Conservation (phyloP, 2,888 invertebrate genomes). For the Eueremaeus valkanovi region DNA sequence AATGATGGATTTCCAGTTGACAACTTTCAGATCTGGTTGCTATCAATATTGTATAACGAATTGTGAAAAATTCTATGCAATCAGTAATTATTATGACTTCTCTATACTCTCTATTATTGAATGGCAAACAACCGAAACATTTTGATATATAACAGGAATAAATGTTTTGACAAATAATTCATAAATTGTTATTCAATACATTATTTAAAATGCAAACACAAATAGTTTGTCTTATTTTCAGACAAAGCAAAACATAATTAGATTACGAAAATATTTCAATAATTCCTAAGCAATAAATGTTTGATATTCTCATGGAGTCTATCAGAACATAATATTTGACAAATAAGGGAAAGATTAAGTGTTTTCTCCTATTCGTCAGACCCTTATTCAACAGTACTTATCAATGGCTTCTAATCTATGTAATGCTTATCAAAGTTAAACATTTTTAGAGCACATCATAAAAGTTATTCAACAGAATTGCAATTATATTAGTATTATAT, state of each 20-base stretch:
- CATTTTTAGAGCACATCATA: slow-evolving; percentile 1
- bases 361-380: neutral
- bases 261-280: neutral
- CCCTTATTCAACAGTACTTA: neutral
- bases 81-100: too few species aligned
- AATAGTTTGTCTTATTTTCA: too few species aligned
- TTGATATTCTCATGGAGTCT: slow-evolving; percentile 5
- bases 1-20: too few species aligned
- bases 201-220: neutral
- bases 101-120: too few species aligned
- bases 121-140: neutral
- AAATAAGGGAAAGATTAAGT: slow-evolving; percentile 14
- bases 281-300: neutral
- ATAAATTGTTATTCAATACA: neutral
- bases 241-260: neutral
- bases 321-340: neutral
- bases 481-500: neutral
- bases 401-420: neutral
- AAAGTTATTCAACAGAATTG: slow-evolving; percentile 4
- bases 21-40: too few species aligned
- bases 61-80: too few species aligned
- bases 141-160: neutral
- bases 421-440: neutral
- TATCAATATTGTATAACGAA: too few species aligned
- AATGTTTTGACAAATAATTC: too few species aligned